Conservation (phyloP, 2,113 vertebrate genomes). For the Tinamus guttatus region DNA sequence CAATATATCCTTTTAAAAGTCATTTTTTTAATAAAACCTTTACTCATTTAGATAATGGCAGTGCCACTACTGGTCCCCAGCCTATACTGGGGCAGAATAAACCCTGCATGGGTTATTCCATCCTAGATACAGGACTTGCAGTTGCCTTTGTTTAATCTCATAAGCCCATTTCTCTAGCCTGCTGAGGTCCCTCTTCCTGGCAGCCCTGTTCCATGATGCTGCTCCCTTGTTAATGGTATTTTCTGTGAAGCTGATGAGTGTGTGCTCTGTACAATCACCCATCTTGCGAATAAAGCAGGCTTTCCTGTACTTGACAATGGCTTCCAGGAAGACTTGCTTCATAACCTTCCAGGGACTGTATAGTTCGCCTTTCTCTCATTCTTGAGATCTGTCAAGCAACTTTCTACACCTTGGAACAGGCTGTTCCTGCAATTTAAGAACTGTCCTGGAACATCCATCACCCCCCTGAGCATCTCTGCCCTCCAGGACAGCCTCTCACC, state of each 20-base stretch:
- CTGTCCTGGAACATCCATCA: not conserved
- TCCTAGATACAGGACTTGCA: not conserved
- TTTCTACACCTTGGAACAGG: not conserved
- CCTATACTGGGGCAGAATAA: no score
- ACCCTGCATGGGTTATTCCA: not conserved
- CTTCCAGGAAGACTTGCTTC: not conserved
- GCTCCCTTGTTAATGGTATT: accelerated
- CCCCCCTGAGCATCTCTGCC: not conserved
- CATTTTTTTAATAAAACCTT: not conserved
- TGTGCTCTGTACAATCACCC: not conserved
- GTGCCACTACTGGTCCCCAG: not conserved
- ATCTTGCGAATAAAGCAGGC: not conserved
- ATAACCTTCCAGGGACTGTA: not conserved
- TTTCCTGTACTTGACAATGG: not conserved
- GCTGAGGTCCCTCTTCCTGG: not conserved
- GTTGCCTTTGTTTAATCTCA: not conserved
- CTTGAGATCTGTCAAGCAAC: not conserved
- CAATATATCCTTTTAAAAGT: not conserved
- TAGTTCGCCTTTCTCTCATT: not conserved
- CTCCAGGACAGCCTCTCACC: not conserved
- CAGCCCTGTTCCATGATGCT: not conserved
- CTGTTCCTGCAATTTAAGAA: not conserved
- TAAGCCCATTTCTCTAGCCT: not conserved
- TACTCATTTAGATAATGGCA: not conserved
- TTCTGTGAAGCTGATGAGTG: not conserved